phyloP scores from a whole-genome alignment of 1,140 invertebrate genomes.

The Armadillidium nasatum region DNA sequence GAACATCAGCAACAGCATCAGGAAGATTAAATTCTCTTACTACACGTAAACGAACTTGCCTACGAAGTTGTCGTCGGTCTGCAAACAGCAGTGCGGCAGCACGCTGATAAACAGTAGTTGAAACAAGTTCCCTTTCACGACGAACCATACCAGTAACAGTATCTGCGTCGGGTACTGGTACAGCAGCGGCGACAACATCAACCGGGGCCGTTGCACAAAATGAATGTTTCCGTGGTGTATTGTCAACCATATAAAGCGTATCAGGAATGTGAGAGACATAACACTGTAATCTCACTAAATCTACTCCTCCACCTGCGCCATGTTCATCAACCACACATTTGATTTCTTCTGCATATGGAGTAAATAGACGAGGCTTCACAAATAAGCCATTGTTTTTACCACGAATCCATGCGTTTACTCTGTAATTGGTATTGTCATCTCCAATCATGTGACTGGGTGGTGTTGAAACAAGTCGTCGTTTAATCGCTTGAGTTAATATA shows the following conservation, averaged over 20 bases:
- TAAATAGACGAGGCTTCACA: slow-evolving; percentile 79
- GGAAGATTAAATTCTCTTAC: slow-evolving; percentile 91
- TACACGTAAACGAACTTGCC: slow-evolving; percentile 77
- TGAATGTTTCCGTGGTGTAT: slow-evolving; percentile 50
- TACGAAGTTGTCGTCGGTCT: slow-evolving; percentile 69
- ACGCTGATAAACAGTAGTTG: slow-evolving; percentile 70
- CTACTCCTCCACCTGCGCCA: slow-evolving; percentile 66
- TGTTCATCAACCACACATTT: slow-evolving; percentile 82
- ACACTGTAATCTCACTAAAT: slow-evolving; percentile 66
- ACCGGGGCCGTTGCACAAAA: slow-evolving; percentile 49
- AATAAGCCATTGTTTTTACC: slow-evolving; percentile 71
- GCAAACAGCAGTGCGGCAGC: slow-evolving; percentile 68
- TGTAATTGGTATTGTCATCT: slow-evolving; percentile 56
- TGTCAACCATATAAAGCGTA: slow-evolving; percentile 86
- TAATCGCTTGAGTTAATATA: slow-evolving; percentile 65
- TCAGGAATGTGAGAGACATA: slow-evolving; percentile 67
- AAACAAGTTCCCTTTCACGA: slow-evolving; percentile 75
- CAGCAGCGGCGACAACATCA: slow-evolving; percentile 58
- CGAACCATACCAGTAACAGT: slow-evolving; percentile 77
- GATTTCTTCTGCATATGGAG: slow-evolving; percentile 89
- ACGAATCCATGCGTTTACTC: slow-evolving; percentile 81
- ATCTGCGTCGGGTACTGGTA: slow-evolving; percentile 66
- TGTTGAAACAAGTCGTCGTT: slow-evolving; percentile 75
- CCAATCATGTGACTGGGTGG: slow-evolving; percentile 83
- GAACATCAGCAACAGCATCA: slow-evolving; percentile 78